Evolutionary conservation across 2,888 invertebrate species (phyloP), one percentile per base, ranked within the genome.

Genomic region (Lycocerus yunnanus): DNA sequence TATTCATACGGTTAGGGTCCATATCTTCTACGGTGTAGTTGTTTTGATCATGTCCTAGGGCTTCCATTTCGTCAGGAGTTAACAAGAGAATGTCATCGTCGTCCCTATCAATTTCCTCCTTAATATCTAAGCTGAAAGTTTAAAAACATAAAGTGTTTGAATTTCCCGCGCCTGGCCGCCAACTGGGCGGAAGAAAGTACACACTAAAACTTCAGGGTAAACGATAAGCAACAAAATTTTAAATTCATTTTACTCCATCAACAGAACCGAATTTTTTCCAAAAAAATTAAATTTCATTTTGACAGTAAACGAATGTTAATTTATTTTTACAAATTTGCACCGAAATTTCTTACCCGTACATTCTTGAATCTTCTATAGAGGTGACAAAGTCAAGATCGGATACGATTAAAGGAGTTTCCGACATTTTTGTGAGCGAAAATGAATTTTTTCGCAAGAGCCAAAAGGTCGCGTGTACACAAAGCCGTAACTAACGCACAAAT

Each of bases 351-450:
- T 14, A 60, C 60, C 68, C 63, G n/a, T 68, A 72, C 13, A 24
- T 59, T n/a, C 14, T 6, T 2, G 15, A 13, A 13, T 60, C 27
- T 18, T n/a, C 18, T 2, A 15, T 18, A 5, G 21, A 24, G 20
- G 73, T 60, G 15, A 71, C 72, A 13, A 78, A 78, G 71, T 75
- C 77, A 43, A 78, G 70, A 58, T 80, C 80, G 14, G 74, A 75
- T 13, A 79, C 71, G 18, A 75, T 75, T 66, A 79, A 75, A 21
- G 77, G 74, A 67, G 74, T 68, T 24, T 77, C 76, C 58, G 75
- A 69, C 79, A 79, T 79, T 21, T 60, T 59, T 58, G 70, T 15
- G 21, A 13, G 6, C 21, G 21, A 20, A 20, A 20, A 15, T 14
- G 18, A 63, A 18, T 63, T 18, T 63, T 63, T 63, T 63, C n/a